Base-by-base conservation (phyloP, 1,140 invertebrate species). In the Eriosoma lanigerum region DNA sequence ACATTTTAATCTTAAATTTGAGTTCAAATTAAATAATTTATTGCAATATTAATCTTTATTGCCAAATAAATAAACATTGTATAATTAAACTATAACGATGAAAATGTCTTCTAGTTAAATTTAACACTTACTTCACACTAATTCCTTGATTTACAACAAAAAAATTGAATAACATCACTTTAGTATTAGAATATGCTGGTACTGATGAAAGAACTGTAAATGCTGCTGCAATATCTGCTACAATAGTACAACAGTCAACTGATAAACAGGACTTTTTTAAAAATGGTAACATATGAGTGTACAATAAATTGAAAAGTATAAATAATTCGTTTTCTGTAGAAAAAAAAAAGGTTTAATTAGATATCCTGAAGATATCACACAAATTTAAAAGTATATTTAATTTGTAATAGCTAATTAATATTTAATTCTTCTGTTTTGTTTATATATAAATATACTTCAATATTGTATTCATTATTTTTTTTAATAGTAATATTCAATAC, bases 81-180 rank as follows among this genome's bases (percentile, higher is more conserved):
- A 58, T 58, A 54, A 1, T 60, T 0, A 29, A 29, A 62, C 0
- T 26, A 2, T 26, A 6, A 29, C 0, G 29, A 8, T 17, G 8
- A 17, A 1, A 62, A 19, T 8, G 26, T 17, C 8, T 32, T 62
- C 17, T 3, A 32, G 1, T 62, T 62, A 29, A 6, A 62, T 21
- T 1, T 12, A 64, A 13, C 3, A 60, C 8, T 62, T 12, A 78
- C 75, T 62, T 78, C 12, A 78, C 62, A 29, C 24, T 78, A 26
- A 78, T 78, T 60, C 38, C 75, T 78, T 78, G 75, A 21, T 78
- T 78, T 12, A 78, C 38, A 60, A 78, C 75, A 48, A 78, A 62
- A 78, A 60, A 78, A 58, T 78, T 78, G 19, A 78, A 78, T 58
- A 78, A 46, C 32, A 78, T 17, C 12, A 78, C 75, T 60, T 78